Base-by-base conservation (phyloP, 2,797 vertebrate genomes). In the Melanotaenia trifasciata region DNA sequence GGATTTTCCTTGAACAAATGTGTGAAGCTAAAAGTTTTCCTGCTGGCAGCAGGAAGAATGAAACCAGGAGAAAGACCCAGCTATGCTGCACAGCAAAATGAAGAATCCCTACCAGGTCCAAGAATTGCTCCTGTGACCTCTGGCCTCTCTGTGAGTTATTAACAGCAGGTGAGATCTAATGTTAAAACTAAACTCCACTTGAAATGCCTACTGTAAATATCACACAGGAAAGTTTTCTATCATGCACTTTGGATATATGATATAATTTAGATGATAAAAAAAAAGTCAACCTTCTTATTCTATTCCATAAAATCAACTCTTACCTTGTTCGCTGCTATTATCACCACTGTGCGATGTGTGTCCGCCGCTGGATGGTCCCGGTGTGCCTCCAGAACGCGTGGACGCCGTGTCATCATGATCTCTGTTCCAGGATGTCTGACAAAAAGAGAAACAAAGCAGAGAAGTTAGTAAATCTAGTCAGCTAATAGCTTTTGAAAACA, bases 311-410 rank as follows among this genome's bases (percentile, higher is more conserved):
- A 36, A 3, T 13, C n/a, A 81, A 10, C 13, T 64, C 96, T 94
- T 95, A 99, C 98, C 98, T 95, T 99, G 98, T 92, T 99, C 97
- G 72, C 98, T 99, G 95, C 98, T 99, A 95, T 99, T 99, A 93
- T 99, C 98, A 14, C 98, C 98, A 0, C 98, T 99, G 94, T 99
- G 98, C 2, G 98, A 99, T 66, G 98, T 99, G 91, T 99, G 98
- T 85, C 98, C 98, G 5, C 98, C 98, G 1, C 98, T 99, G 92
- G 98, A 99, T 24, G 98, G 98, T 26, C 98, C 98, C 0, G 98
- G 98, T 30, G 98, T 99, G 79, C 98, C 98, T 75, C 97, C 98
- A 0, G 98, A 99, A 77, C 97, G 98, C 0, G 97, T 99, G 8
- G 98, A 99, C 0, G 97, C 98, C 0, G 97, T 97, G 93, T 99